Evolutionary conservation across 37 sponge, comb jelly and placozoan genomes (phyloP).

Genomic region (Axinella damicornis): DNA sequence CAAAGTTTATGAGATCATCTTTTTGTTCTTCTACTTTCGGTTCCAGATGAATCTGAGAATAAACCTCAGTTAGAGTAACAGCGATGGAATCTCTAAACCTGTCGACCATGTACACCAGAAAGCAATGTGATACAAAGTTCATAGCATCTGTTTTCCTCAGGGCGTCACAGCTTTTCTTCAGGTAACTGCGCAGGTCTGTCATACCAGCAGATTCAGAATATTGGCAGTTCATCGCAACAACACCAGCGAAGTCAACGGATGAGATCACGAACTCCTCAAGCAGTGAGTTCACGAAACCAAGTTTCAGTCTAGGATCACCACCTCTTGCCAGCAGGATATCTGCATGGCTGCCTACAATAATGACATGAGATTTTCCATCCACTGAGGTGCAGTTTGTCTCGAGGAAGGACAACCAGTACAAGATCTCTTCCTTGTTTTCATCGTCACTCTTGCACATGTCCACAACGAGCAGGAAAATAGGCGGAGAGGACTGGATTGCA

Average conservation of each 20-base stretch:
- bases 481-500: neutral
- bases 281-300: neutral
- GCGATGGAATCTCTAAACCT: neutral
- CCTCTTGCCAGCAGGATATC: conserved; percentile 9
- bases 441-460: conserved; percentile 26
- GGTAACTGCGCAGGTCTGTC: neutral
- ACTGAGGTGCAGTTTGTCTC: neutral
- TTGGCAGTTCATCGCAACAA: conserved; percentile 25
- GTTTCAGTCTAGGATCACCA: neutral
- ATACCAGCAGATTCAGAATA: neutral
- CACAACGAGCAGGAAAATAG: conserved; percentile 33
- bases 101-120: neutral
- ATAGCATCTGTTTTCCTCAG: neutral
- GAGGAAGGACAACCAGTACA: conserved; percentile 31
- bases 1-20: too few species aligned
- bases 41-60: too few species aligned
- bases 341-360: conserved; percentile 23
- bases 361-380: neutral
- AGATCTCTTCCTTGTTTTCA: neutral
- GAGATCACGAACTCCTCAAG: neutral
- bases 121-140: neutral
- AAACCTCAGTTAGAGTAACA: too few species aligned
- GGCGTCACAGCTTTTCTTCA: neutral
- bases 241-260: neutral
- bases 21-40: too few species aligned